Evolutionary conservation across 1,140 invertebrate genomes (phyloP).

Genomic region (Scaptomyza graminum): DNA sequence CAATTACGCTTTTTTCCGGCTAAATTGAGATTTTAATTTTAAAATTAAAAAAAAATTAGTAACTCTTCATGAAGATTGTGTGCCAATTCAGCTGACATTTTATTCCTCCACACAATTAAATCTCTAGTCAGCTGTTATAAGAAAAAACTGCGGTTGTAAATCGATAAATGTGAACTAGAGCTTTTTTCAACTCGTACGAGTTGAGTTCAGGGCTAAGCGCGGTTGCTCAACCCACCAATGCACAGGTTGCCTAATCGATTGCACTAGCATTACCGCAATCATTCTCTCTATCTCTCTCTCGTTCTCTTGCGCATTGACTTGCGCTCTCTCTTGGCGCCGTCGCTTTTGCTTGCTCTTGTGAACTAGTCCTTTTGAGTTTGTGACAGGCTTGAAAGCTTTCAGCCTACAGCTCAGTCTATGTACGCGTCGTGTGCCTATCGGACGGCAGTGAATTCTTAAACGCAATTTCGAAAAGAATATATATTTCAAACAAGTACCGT

Average conservation of each 20-base stretch:
- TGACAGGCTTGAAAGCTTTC: conserved; percentile 55
- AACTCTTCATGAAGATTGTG: too few relatives aligned
- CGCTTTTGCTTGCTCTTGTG: conserved; percentile 35
- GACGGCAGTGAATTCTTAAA: conserved; percentile 50
- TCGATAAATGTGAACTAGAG: conserved; percentile 60
- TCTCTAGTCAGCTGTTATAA: conserved; percentile 63
- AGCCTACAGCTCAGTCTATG: conserved; percentile 67
- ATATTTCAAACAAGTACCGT: conserved; percentile 6
- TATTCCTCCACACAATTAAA: background rate
- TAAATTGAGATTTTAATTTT: too few relatives aligned
- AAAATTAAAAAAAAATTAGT: too few relatives aligned
- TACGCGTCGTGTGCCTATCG: conserved; percentile 68
- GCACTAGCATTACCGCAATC: conserved; percentile 1
- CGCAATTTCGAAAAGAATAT: background rate
- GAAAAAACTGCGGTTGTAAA: conserved; percentile 36
- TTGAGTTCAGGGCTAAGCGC: conserved; percentile 73
- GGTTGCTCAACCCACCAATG: conserved; percentile 65
- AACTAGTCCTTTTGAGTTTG: conserved; percentile 53
- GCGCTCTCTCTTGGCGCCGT: conserved; percentile 48
- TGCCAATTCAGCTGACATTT: too few relatives aligned
- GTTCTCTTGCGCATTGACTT: background rate
- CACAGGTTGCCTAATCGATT: conserved; percentile 49
- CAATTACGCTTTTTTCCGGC: background rate
- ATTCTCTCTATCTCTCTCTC: too few relatives aligned
- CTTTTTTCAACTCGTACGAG: conserved; percentile 46